A percentile compares a stretch with the other conserved stretches of the same genome.
Conservation (phyloP, 2,797 vertebrate species). For the Pangasius larnaudii region DNA sequence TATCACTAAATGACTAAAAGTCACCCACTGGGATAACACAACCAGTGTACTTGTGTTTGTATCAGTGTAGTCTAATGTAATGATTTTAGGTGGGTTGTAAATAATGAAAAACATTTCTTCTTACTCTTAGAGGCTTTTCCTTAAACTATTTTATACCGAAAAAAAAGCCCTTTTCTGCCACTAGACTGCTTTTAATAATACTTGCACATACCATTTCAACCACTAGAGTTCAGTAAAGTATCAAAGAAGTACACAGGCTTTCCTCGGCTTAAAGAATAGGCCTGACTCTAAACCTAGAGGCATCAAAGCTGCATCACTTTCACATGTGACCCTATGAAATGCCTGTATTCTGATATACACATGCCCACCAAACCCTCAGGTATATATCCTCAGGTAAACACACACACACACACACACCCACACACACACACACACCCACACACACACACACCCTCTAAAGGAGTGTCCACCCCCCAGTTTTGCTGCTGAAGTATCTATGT, state of each 20-base stretch:
- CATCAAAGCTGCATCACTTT: slow-evolving; percentile 23
- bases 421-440: neutral
- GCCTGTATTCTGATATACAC: neutral
- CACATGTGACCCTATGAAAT: slow-evolving; percentile 53
- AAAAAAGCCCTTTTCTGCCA: neutral
- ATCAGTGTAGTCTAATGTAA: neutral
- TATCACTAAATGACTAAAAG: neutral
- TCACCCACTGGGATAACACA: neutral
- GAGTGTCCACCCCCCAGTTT: neutral
- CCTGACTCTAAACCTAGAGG: neutral
- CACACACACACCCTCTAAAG: neutral
- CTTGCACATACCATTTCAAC: slow-evolving; percentile 21
- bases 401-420: neutral
- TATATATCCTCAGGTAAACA: neutral
- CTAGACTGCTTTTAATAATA: neutral
- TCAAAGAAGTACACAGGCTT: neutral
- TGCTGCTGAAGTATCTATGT: neutral
- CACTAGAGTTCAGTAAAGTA: slow-evolving; percentile 54
- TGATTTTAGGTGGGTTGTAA: neutral
- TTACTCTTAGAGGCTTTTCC: neutral
- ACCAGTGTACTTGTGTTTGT: neutral
- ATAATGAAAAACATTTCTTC: neutral
- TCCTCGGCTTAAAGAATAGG: neutral
- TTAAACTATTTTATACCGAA: neutral
- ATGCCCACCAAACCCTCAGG: neutral